phyloP scores from a whole-genome alignment of 2,888 invertebrate species.

The Ectemnius cavifrons region DNA sequence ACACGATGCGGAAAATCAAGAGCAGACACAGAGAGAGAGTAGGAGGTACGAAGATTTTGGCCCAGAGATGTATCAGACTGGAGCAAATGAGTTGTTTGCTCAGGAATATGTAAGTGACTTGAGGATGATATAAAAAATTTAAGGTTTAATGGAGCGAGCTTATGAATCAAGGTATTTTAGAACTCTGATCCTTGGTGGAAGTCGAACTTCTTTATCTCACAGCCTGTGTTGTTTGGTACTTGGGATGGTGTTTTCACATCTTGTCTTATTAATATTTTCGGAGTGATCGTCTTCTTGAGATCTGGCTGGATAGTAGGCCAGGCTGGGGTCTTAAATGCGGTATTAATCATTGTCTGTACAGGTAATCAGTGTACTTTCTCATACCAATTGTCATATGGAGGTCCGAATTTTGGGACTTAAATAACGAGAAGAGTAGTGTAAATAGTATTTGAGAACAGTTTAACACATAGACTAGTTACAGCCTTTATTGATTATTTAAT shows the following conservation, averaged over 20 bases:
- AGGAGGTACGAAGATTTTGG: constrained; percentile 86
- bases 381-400: not conserved
- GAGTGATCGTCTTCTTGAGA: constrained; percentile 96
- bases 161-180: constrained; percentile 76
- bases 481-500: too few species aligned
- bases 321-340: constrained; percentile 89
- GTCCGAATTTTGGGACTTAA: too few species aligned
- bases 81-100: constrained; percentile 94
- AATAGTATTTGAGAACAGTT: too few species aligned
- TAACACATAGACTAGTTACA: too few species aligned
- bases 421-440: too few species aligned
- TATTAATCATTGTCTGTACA: constrained; percentile 89
- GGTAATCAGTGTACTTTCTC: constrained; percentile 78
- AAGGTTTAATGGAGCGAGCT: not conserved
- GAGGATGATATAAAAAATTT: not conserved
- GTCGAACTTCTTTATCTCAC: constrained; percentile 96
- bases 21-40: constrained; percentile 81
- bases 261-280: constrained; percentile 97
- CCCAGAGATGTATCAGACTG: constrained; percentile 90
- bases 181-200: constrained; percentile 96
- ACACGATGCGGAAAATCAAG: constrained; percentile 77
- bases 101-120: constrained; percentile 89
- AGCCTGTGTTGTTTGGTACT: constrained; percentile 96
- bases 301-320: constrained; percentile 99
- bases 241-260: constrained; percentile 99